Base-by-base conservation (phyloP, 2,113 vertebrate species). In the Pipra filicauda region DNA sequence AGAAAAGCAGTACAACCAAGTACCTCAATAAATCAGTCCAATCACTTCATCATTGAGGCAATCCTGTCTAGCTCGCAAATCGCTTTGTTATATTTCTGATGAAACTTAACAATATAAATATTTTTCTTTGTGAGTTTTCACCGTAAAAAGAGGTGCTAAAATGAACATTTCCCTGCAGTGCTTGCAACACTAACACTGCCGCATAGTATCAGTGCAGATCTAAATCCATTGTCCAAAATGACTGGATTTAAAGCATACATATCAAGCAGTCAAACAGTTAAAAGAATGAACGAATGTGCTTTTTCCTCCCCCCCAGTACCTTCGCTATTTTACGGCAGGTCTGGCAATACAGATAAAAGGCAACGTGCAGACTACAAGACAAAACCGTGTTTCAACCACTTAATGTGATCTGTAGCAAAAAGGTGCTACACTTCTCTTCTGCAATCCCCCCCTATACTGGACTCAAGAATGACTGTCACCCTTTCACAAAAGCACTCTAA, bases 141-240 rank as follows among this genome's bases (percentile, higher is more conserved):
- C 28, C 67, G 21, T 41, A 48, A 82, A 65, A 86, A 78, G 37
- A 83, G 62, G 57, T n/a, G 65, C 43, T 69, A 86, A 85, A 73
- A 58, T 1, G 35, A 91, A 74, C 57, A 77, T 19, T 61, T 57
- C 48, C 72, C 93, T 72, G 92, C 84, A 81, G 70, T 3, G 41
- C 54, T 65, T 70, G 66, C 78, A 88, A 88, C 35, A 49, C 44
- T 57, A 62, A 79, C 52, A 16, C 64, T 96, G 95, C 93, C 81
- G 85, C 95, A 95, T 91, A 94, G 82, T 70, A 82, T 26, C 87
- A 71, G 78, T 33, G 71, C 91, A 14, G 87, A 73, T 67, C 59
- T 62, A 55, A 77, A 80, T 8, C 75, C 69, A 80, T 74, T 91
- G 85, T 96, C 33, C 64, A 79, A 76, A 72, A 57, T 12, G 69